A percentile compares a stretch with the other conserved stretches of the same genome.
Evolutionary conservation across 1,140 invertebrate species (phyloP).

Genomic region (Platyscapa corneri): DNA sequence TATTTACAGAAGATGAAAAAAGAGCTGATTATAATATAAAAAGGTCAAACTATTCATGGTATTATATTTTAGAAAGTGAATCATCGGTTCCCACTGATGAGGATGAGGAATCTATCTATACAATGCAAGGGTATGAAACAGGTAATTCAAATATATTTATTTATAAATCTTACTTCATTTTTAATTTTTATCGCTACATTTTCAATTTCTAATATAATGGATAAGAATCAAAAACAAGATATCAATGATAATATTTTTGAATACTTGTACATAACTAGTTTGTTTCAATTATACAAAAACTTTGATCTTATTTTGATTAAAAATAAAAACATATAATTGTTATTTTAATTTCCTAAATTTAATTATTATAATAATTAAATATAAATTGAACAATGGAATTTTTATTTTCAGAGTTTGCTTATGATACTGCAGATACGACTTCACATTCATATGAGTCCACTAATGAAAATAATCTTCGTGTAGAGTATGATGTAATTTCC

Average conservation of each 20-base stretch:
- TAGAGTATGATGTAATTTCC: conserved; percentile 57
- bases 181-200: background rate
- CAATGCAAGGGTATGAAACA: conserved; percentile 59
- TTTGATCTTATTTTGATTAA: too few species aligned
- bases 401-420: conserved; percentile 55
- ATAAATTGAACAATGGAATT: background rate
- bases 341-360: too few species aligned
- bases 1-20: conserved; percentile 35
- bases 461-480: conserved; percentile 14
- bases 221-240: too few species aligned
- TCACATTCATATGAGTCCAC: conserved; percentile 41
- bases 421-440: conserved; percentile 56
- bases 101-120: conserved; percentile 61
- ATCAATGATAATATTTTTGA: too few species aligned
- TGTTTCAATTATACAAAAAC: too few species aligned
- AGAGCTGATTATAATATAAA: background rate
- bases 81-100: conserved; percentile 57
- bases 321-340: too few species aligned
- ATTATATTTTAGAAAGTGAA: conserved; percentile 59
- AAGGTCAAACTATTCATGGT: conserved; percentile 49
- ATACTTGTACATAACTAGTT: too few species aligned
- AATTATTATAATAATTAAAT: too few species aligned
- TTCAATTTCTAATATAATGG: background rate
- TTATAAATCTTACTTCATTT: background rate
- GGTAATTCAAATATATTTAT: conserved; percentile 46